A percentile compares a stretch with the other conserved stretches of the same genome.
These are phyloP conservation scores for Pentalonia nigronervosa DNA, from an alignment of 1,140 invertebrate genomes.

Conservation along the genomic window DNA sequence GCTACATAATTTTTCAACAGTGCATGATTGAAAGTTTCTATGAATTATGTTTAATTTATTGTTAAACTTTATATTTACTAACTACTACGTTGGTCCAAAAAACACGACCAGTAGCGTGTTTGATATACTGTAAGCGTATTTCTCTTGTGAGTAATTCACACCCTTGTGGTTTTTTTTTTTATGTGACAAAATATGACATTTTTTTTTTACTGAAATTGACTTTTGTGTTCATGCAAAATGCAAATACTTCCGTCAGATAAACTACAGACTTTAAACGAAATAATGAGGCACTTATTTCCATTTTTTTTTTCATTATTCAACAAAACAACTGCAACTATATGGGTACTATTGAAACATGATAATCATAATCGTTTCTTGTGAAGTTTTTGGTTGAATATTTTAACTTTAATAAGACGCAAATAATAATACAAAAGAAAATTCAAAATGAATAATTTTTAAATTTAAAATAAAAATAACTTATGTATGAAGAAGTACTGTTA, in stretches of 20 bases:
- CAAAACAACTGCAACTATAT: not conserved
- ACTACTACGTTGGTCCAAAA: no score
- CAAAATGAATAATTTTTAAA: not conserved
- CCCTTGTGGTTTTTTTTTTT: no score
- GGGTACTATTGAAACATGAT: not conserved
- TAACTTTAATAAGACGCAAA: not conserved
- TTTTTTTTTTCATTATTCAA: not conserved
- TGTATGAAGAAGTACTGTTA: not conserved
- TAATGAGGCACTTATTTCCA: not conserved
- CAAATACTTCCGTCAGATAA: not conserved
- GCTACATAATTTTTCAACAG: no score
- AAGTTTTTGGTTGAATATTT: not conserved
- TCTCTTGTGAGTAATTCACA: no score
- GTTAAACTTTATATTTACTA: no score
- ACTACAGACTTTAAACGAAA: not conserved
- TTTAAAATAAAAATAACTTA: not conserved
- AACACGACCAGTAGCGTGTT: no score
- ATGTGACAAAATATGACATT: no score
- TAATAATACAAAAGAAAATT: not conserved
- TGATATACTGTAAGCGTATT: no score
- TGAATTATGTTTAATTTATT: no score
- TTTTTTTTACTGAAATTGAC: no score
- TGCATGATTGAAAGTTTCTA: no score
- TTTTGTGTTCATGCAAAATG: not conserved
- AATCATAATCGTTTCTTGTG: not conserved